phyloP scores from a whole-genome alignment of 2,888 invertebrate species.

The Thymelicus lineola region DNA sequence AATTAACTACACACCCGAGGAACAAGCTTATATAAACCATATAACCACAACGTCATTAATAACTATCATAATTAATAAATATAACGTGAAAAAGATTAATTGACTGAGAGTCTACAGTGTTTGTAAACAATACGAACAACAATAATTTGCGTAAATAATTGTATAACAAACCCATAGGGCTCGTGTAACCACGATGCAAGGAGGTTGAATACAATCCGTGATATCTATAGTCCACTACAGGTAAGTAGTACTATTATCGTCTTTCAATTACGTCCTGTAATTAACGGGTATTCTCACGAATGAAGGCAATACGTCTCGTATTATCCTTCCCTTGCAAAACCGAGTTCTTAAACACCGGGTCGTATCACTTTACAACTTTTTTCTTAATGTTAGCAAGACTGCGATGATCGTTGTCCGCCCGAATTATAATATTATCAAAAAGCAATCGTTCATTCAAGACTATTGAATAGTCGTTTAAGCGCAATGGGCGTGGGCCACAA shows the following conservation, averaged over 20 bases:
- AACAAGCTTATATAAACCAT: no score
- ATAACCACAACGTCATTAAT: no score
- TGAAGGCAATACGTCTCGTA: slow-evolving; percentile 53
- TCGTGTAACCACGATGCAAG: neutral
- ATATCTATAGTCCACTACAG: slow-evolving; percentile 15
- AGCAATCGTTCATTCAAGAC: slow-evolving; percentile 82
- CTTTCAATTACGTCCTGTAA: slow-evolving; percentile 46
- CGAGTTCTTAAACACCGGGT: slow-evolving; percentile 60
- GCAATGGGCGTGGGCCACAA: slow-evolving; percentile 79
- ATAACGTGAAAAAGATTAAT: neutral
- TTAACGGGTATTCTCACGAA: slow-evolving; percentile 60
- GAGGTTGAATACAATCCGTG: slow-evolving; percentile 6
- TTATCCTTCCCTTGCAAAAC: slow-evolving; percentile 56
- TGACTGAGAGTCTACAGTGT: neutral
- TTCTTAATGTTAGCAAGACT: slow-evolving; percentile 62
- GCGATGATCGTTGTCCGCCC: slow-evolving; percentile 69
- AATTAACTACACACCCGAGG: no score
- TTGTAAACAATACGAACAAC: neutral
- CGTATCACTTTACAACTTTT: slow-evolving; percentile 77
- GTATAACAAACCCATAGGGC: neutral
- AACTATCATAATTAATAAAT: no score
- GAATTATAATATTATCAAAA: slow-evolving; percentile 78
- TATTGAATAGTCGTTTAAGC: slow-evolving; percentile 83
- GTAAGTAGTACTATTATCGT: slow-evolving; percentile 31
- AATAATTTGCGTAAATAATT: neutral